phyloP scores from a whole-genome alignment of 1,140 invertebrate genomes.

The Drosophila biarmipes region DNA sequence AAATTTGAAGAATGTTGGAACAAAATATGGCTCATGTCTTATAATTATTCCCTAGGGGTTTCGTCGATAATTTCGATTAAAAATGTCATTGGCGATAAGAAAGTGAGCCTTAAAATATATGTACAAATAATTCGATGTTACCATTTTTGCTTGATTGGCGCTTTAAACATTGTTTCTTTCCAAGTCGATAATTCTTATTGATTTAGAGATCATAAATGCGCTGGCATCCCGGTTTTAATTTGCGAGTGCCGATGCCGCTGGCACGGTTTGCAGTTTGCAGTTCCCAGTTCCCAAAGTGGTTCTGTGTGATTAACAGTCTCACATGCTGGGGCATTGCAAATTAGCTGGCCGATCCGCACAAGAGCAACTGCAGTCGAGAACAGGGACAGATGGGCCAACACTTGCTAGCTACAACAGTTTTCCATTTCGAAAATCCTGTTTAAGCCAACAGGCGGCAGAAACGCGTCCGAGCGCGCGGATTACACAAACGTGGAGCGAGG shows the following conservation, averaged over 20 bases:
- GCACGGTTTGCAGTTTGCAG: not conserved
- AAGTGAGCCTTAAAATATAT: too few species aligned
- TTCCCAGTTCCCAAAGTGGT: slow-evolving; percentile 1
- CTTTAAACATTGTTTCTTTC: too few species aligned
- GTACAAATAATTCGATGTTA: too few species aligned
- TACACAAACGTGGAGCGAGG: slow-evolving; percentile 61
- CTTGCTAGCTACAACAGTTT: slow-evolving; percentile 63
- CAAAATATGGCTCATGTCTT: too few species aligned
- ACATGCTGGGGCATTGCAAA: slow-evolving; percentile 34
- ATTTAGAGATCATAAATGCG: not conserved
- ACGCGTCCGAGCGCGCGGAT: slow-evolving; percentile 63
- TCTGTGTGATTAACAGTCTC: slow-evolving; percentile 24
- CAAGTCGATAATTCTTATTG: not conserved
- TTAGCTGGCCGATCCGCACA: slow-evolving; percentile 26
- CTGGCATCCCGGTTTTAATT: not conserved
- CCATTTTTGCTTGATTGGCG: too few species aligned
- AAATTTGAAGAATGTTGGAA: too few species aligned
- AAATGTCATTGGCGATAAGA: too few species aligned
- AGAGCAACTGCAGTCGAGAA: slow-evolving; percentile 10
- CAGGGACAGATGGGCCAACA: slow-evolving; percentile 49
- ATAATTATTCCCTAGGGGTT: too few species aligned
- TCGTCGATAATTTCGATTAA: too few species aligned
- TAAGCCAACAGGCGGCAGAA: slow-evolving; percentile 40
- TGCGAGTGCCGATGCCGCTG: not conserved
- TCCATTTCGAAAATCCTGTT: slow-evolving; percentile 72